These are phyloP conservation scores for Achatina immaculata DNA, from an alignment of 1,140 invertebrate species.

Conservation along the genomic window DNA sequence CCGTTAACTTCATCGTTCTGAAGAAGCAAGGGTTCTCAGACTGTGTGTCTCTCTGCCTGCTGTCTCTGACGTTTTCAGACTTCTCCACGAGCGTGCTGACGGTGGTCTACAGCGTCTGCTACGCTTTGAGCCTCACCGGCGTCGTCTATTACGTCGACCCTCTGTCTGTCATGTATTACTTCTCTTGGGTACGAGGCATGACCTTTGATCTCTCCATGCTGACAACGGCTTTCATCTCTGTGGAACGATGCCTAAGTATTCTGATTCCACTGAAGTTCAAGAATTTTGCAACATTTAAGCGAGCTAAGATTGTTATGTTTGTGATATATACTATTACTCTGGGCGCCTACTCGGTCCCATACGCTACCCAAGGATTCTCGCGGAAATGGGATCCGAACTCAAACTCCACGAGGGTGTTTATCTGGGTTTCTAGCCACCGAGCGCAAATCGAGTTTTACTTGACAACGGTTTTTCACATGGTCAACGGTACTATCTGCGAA, in stretches of 20 bases:
- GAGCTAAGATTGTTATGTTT: not conserved
- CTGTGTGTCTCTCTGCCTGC: not conserved
- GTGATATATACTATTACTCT: not conserved
- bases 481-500: not conserved
- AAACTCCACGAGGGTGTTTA: not conserved
- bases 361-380: not conserved
- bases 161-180: not conserved
- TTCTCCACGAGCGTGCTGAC: not conserved
- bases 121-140: not conserved
- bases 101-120: not conserved
- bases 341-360: not conserved
- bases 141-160: not conserved
- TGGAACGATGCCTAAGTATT: not conserved
- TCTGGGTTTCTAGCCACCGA: not conserved
- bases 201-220: not conserved
- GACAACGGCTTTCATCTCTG: not conserved
- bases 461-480: not conserved
- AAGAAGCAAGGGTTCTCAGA: not conserved
- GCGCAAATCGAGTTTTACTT: not conserved
- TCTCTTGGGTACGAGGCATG: not conserved
- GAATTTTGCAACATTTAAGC: not conserved
- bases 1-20: not conserved
- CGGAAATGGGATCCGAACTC: not conserved
- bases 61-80: conserved; percentile 9
- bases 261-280: not conserved